Conservation (phyloP, 2,113 vertebrate genomes). For the Chaenocephalus aceratus region DNA sequence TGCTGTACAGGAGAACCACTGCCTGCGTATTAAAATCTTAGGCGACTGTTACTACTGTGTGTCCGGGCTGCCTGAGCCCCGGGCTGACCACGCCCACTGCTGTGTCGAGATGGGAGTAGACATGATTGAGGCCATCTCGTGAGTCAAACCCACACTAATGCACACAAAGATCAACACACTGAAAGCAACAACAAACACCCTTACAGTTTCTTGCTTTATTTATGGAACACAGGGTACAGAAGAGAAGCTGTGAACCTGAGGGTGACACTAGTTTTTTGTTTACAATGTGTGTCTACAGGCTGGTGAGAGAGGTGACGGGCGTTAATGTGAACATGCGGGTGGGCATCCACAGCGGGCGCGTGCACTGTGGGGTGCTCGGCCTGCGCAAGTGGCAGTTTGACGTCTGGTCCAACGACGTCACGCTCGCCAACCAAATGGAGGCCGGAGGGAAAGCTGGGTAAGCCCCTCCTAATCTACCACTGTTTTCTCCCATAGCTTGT, state of each 20-base stretch:
- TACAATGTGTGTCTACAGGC: conserved; percentile 76
- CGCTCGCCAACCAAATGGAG: conserved; percentile 97
- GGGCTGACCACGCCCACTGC: conserved; percentile 96
- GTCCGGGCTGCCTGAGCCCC: conserved; percentile 92
- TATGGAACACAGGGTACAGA: not conserved
- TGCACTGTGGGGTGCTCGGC: conserved; percentile 95
- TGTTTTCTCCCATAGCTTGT: not conserved
- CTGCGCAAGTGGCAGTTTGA: conserved; percentile 98
- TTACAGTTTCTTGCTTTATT: not conserved
- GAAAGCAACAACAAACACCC: not conserved
- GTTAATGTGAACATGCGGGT: conserved; percentile 98
- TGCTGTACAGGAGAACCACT: conserved; percentile 92
- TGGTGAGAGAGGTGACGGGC: conserved; percentile 95
- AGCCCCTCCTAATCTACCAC: conserved; percentile 43
- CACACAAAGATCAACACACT: not conserved
- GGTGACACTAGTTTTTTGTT: conserved; percentile 19
- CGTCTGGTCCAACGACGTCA: conserved; percentile 98
- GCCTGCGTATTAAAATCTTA: conserved; percentile 96
- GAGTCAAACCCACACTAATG: conserved; percentile 70
- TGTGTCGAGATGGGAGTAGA: conserved; percentile 98
- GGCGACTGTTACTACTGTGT: conserved; percentile 98
- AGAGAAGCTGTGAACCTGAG: conserved; percentile 22
- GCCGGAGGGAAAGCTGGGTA: conserved; percentile 94
- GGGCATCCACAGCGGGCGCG: conserved; percentile 95
- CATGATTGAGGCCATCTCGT: conserved; percentile 99